A percentile compares a stretch with the other conserved stretches of the same genome.
phyloP scores from a whole-genome alignment of 2,888 invertebrate genomes.

The Pteria penguin region DNA sequence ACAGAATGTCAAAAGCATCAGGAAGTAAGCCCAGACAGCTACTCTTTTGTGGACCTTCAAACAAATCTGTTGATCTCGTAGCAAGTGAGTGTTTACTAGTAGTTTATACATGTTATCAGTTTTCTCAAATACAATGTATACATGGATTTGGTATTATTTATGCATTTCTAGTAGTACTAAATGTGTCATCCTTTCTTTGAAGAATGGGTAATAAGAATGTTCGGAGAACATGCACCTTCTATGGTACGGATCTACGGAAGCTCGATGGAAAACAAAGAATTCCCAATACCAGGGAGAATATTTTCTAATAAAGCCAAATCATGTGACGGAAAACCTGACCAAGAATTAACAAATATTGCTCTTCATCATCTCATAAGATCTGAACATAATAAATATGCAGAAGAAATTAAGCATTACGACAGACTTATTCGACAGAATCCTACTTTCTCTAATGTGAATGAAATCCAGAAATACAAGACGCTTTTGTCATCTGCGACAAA shows the following conservation, averaged over 20 bases:
- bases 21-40: constrained; percentile 50
- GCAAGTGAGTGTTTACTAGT: constrained; percentile 59
- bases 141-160: neutral
- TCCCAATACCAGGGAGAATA: constrained; percentile 66
- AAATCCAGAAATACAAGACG: constrained; percentile 36
- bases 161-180: too few relatives aligned
- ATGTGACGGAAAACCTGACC: constrained; percentile 35
- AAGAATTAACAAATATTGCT: constrained; percentile 41
- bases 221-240: constrained; percentile 51
- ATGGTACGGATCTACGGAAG: constrained; percentile 71
- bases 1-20: constrained; percentile 31
- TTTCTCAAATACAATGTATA: too few relatives aligned
- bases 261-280: constrained; percentile 63
- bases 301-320: constrained; percentile 45
- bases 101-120: neutral
- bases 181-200: constrained; percentile 3
- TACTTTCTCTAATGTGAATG: constrained; percentile 21
- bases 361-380: constrained; percentile 50
- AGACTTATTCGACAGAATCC: constrained; percentile 27
- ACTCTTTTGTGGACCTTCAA: constrained; percentile 76
- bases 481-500: constrained; percentile 48
- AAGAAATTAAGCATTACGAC: constrained; percentile 41
- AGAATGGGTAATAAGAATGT: constrained; percentile 49
- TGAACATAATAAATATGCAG: constrained; percentile 32
- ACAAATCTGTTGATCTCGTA: constrained; percentile 74